A percentile compares a stretch with the other conserved stretches of the same genome.
Evolutionary conservation across 1,140 invertebrate species (phyloP).

Genomic region (Sesamia nonagrioides): DNA sequence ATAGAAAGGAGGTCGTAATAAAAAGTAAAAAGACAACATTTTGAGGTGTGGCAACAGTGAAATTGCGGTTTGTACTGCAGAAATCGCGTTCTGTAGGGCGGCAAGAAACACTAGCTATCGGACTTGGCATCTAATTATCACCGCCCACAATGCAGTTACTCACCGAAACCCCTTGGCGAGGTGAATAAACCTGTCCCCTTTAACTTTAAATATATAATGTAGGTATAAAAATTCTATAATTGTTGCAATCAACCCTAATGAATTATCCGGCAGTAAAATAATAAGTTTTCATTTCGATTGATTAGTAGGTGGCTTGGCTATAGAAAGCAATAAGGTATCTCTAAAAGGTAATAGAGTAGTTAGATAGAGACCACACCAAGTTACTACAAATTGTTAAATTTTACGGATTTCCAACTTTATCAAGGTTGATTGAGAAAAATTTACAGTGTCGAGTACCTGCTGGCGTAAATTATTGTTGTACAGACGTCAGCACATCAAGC

Average conservation of each 20-base stretch:
- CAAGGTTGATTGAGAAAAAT: too few relatives aligned
- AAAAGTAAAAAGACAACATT: constrained; percentile 60
- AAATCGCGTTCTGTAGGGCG: constrained; percentile 66
- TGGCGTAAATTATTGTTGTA: too few relatives aligned
- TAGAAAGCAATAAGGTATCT: background rate
- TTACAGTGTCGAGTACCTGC: too few relatives aligned
- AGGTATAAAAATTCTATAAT: background rate
- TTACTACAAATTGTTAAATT: too few relatives aligned
- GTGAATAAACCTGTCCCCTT: constrained; percentile 69
- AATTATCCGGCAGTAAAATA: background rate
- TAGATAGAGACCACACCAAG: too few relatives aligned
- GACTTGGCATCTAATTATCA: constrained; percentile 78
- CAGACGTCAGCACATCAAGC: too few relatives aligned
- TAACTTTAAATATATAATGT: constrained; percentile 45
- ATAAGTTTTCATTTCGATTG: constrained; percentile 30
- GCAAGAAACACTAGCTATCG: constrained; percentile 72
- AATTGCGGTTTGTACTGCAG: constrained; percentile 69
- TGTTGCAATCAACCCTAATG: constrained; percentile 19
- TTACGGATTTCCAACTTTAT: too few relatives aligned
- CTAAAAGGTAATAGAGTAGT: too few relatives aligned
- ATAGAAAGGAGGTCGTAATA: constrained; percentile 57
- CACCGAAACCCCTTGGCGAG: constrained; percentile 56
- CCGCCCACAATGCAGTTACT: constrained; percentile 66
- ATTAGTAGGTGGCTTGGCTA: background rate
- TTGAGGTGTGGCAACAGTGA: constrained; percentile 60